Conservation (phyloP, 2,113 vertebrate genomes). For the Anarhynchus alexandrinus region DNA sequence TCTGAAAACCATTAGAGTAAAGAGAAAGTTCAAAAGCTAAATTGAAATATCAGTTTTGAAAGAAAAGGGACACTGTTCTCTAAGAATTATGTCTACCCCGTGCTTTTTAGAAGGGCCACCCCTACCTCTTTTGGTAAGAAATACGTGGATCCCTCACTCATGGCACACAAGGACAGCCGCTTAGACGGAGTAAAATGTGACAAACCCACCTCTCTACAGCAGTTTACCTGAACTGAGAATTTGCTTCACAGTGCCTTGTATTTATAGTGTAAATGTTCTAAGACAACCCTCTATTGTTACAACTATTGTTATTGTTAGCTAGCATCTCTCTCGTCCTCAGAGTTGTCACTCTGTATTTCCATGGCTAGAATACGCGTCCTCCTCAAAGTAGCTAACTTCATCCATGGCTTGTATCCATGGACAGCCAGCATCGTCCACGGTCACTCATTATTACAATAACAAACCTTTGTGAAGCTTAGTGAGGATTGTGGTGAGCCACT, state of each 20-base stretch:
- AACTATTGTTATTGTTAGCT: neutral
- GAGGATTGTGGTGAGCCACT: neutral
- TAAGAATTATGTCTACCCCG: neutral
- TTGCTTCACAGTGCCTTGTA: neutral
- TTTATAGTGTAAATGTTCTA: neutral
- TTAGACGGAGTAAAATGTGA: neutral
- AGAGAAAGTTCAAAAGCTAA: neutral
- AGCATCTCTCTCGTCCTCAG: neutral
- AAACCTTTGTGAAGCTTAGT: neutral
- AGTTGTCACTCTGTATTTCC: neutral
- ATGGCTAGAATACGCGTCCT: neutral
- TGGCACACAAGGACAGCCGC: neutral
- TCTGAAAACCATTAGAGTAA: neutral
- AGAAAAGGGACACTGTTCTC: neutral
- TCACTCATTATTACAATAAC: neutral
- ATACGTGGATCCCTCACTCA: rapidly evolving
- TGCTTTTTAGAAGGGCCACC: neutral
- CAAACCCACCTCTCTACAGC: neutral
- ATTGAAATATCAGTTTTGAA: neutral
- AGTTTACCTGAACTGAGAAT: neutral
- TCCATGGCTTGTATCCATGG: neutral
- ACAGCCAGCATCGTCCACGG: neutral
- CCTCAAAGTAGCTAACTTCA: neutral
- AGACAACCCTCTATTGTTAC: neutral
- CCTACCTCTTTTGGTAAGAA: neutral